Conservation (phyloP, 2,113 vertebrate genomes). For the Urocitellus parryii region DNA sequence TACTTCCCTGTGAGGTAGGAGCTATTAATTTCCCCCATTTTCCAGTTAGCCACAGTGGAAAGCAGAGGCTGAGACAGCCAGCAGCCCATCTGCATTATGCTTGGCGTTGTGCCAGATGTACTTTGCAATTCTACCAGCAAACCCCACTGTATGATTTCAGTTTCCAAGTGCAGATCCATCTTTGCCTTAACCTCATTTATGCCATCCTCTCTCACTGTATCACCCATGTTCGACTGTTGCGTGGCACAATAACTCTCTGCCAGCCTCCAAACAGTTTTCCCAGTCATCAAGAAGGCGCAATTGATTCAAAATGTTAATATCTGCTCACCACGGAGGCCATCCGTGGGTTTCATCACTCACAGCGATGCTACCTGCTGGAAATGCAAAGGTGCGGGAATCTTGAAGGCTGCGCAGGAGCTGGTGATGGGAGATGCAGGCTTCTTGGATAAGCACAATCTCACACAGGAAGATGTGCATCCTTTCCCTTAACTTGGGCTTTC, state of each 20-base stretch:
- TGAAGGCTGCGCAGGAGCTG: background rate
- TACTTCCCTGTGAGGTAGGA: background rate
- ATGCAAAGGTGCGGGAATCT: background rate
- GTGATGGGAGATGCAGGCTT: background rate
- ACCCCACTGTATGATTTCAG: constrained; percentile 44
- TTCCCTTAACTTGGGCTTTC: background rate
- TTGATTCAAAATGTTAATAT: constrained; percentile 76
- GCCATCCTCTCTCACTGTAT: background rate
- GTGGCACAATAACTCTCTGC: constrained; percentile 29
- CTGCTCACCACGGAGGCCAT: constrained; percentile 62
- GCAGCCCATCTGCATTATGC: constrained; percentile 47
- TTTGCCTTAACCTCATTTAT: constrained; percentile 74
- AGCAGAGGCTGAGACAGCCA: background rate
- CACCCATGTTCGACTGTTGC: background rate
- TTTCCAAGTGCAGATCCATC: constrained; percentile 70
- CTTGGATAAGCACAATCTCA: background rate
- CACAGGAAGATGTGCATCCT: background rate
- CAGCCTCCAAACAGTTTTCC: background rate
- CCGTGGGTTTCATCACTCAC: constrained; percentile 15
- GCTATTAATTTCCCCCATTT: constrained; percentile 12
- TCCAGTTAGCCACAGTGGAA: background rate
- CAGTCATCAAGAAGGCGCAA: constrained; percentile 48
- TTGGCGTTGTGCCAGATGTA: constrained; percentile 62
- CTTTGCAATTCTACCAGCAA: constrained; percentile 45
- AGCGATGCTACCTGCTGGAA: background rate